Evolutionary conservation across 1,140 invertebrate genomes (phyloP), one percentile per base, ranked within the genome.

Genomic region (Lepidostoma basale): DNA sequence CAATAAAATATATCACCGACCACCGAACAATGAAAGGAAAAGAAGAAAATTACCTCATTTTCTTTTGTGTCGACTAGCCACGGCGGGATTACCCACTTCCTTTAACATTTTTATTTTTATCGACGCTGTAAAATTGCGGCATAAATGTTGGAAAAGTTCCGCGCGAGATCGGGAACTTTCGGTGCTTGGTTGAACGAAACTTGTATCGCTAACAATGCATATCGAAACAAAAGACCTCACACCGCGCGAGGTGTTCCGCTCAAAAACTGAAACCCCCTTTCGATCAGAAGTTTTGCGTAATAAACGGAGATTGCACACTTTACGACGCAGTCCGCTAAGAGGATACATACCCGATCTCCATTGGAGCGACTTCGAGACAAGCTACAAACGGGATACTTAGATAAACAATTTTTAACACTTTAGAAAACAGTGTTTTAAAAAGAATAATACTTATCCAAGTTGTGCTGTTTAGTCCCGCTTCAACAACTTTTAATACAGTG

Each of bases 31-130:
- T 69, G 68, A 65, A 65, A 60, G 68, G 68, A 72, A 70, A 72
- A 63, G 70, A 64, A 67, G 70, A 67, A 72, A 72, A 72, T 72
- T 72, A 72, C 65, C 66, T 67, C 65, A 72, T 72, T 72, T 67
- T 68, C 70, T 65, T 68, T 68, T 72, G 70, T 67, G 70, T 49
- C 58, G 52, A 67, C 36, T 59, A 25, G 64, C 64, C 58, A 23
- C 40, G 14, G 26, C 67, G 10, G 49, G 70, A 59, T 36, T 59
- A 59, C 64, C 47, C 40, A 45, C 66, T 72, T 68, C 49, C 47
- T 62, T 67, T 39, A 47, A 36, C 67, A 62, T 65, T 64, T 72
- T 72, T 67, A 68, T 72, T 72, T 72, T 72, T 72, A 72, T 72
- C 66, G 70, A 54, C 66, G 70, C 42, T 72, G 70, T 66, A 66